Conservation (phyloP, 2,888 invertebrate species). For the Trissoscelio sp. region DNA sequence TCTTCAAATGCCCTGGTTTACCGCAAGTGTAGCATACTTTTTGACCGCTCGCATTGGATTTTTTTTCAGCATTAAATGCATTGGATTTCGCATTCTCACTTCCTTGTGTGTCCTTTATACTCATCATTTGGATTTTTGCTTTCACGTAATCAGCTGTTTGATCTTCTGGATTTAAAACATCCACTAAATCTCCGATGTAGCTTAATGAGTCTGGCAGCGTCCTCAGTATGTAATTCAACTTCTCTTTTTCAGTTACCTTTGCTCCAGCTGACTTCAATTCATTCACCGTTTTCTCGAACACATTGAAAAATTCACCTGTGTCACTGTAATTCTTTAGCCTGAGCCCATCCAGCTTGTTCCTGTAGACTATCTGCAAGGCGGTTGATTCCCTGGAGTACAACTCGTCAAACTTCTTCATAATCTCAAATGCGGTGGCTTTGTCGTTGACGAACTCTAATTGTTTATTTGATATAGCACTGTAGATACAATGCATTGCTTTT, state of each 20-base stretch:
- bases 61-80: constrained; percentile 53
- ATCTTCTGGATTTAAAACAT: constrained; percentile 68
- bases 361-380: constrained; percentile 70
- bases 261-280: constrained; percentile 68
- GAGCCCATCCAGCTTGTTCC: constrained; percentile 71
- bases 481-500: constrained; percentile 70
- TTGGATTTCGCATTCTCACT: constrained; percentile 42
- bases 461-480: constrained; percentile 59
- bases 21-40: constrained; percentile 27
- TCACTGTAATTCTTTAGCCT: constrained; percentile 60
- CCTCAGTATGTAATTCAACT: constrained; percentile 27
- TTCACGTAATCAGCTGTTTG: constrained; percentile 73
- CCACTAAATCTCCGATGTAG: constrained; percentile 36
- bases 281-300: constrained; percentile 55
- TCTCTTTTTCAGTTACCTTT: constrained; percentile 25
- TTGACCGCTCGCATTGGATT: constrained; percentile 10
- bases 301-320: constrained; percentile 24
- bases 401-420: constrained; percentile 72
- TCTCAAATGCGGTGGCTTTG: constrained; percentile 63
- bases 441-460: constrained; percentile 68
- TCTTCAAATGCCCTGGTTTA: constrained; percentile 37
- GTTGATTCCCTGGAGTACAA: constrained; percentile 71
- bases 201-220: constrained; percentile 23
- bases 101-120: constrained; percentile 25
- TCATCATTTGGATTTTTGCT: constrained; percentile 71